Evolutionary conservation across 2,113 vertebrate species (phyloP).

Genomic region (Ornithorhynchus anatinus): DNA sequence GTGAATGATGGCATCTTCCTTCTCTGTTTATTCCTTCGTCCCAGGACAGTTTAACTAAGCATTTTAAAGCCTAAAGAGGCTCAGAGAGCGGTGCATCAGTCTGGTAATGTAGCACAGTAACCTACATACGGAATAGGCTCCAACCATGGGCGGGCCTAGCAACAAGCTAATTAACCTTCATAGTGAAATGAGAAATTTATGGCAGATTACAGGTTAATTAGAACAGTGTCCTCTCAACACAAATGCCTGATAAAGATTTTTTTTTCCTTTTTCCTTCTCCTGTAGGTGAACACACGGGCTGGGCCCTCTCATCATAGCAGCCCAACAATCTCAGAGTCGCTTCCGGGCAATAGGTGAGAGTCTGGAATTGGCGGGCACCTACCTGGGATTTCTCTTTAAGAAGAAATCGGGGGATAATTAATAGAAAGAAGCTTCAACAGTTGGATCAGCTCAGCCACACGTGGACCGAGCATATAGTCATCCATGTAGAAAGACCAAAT

Average conservation of each 20-base stretch:
- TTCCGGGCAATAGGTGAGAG: constrained; percentile 94
- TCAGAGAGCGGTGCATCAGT: neutral
- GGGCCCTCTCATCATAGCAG: constrained; percentile 82
- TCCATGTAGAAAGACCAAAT: neutral
- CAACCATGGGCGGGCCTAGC: constrained; percentile 51
- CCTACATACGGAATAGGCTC: constrained; percentile 63
- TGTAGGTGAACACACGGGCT: constrained; percentile 92
- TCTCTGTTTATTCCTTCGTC: neutral
- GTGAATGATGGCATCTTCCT: neutral
- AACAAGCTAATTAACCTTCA: constrained; percentile 78
- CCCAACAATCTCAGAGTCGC: constrained; percentile 78
- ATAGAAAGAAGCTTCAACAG: neutral
- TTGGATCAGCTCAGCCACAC: neutral
- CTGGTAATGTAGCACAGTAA: constrained; percentile 51
- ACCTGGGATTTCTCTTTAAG: too few relatives aligned
- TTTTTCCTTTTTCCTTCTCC: constrained; percentile 70
- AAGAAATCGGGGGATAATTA: neutral
- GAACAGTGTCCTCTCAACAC: constrained; percentile 69
- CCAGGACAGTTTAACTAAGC: neutral
- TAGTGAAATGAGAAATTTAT: constrained; percentile 67
- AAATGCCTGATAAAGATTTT: constrained; percentile 58
- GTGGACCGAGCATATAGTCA: neutral
- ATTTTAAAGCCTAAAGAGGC: constrained; percentile 17
- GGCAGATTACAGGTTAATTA: constrained; percentile 84
- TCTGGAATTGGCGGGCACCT: neutral